Percentiles rank a stretch among this genome's conserved stretches.
Evolutionary conservation across 2,797 vertebrate genomes (phyloP).

Genomic region (Champsocephalus gunnari): DNA sequence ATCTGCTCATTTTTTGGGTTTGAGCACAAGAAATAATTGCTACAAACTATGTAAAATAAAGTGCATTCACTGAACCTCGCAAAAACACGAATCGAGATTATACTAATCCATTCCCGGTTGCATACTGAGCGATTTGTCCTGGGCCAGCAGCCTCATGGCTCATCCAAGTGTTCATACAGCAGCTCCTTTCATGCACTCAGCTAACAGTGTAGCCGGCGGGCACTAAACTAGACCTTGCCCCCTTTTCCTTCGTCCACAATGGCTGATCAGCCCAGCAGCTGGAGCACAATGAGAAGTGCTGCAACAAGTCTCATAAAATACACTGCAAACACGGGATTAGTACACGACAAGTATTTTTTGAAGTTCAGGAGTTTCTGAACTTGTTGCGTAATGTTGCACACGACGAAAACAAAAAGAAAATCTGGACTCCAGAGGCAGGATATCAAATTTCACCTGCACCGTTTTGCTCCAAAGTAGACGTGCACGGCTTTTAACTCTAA

Average conservation of each 20-base stretch:
- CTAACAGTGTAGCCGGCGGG: not conserved
- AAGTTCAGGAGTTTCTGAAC: not conserved
- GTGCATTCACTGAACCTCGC: not conserved
- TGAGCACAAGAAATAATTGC: not conserved
- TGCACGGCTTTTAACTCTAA: not conserved
- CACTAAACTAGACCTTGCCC: constrained; percentile 28
- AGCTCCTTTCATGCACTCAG: constrained; percentile 8
- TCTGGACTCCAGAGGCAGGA: not conserved
- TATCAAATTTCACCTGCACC: not conserved
- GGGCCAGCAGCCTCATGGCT: constrained; percentile 44
- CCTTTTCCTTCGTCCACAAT: constrained; percentile 34
- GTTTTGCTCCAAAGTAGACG: not conserved
- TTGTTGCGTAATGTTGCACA: not conserved
- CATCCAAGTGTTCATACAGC: constrained; percentile 15
- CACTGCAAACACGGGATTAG: not conserved
- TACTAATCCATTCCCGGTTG: constrained; percentile 28
- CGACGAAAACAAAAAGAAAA: not conserved
- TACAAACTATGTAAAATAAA: not conserved
- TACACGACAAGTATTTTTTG: not conserved
- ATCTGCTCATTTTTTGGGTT: constrained; percentile 16
- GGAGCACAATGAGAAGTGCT: not conserved
- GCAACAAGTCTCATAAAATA: constrained; percentile 5
- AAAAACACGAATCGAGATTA: not conserved
- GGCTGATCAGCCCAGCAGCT: constrained; percentile 30
- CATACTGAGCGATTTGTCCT: not conserved